A percentile compares a stretch with the other conserved stretches of the same genome.
These are phyloP conservation scores for Athalia rosae DNA, from an alignment of 2,888 invertebrate species.

Conservation along the genomic window DNA sequence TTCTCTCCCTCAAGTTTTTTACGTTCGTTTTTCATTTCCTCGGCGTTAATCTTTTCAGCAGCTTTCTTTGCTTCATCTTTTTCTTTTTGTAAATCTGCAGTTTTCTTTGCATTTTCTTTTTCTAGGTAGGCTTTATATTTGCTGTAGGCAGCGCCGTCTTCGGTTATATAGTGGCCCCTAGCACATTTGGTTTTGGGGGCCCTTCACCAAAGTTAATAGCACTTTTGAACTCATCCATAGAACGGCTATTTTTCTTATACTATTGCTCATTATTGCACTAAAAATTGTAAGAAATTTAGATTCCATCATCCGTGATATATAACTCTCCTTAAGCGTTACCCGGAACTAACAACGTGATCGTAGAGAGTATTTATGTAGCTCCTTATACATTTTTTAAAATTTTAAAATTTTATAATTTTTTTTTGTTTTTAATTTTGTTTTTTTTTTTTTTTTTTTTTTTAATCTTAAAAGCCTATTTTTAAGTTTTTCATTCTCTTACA, in stretches of 20 bases:
- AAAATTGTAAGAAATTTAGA: too few relatives aligned
- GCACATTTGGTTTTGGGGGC: neutral
- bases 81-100: neutral
- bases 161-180: neutral
- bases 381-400: too few relatives aligned
- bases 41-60: neutral
- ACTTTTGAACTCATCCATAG: neutral
- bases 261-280: too few relatives aligned
- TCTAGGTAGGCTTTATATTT: slow-evolving; percentile 23
- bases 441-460: too few relatives aligned
- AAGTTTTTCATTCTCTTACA: too few relatives aligned
- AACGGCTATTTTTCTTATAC: neutral
- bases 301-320: too few relatives aligned
- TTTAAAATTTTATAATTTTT: too few relatives aligned
- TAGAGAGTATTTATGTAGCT: too few relatives aligned
- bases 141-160: slow-evolving; percentile 1
- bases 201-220: neutral
- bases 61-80: neutral
- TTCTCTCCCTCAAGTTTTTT: slow-evolving; percentile 6
- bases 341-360: too few relatives aligned
- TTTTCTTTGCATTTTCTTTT: neutral
- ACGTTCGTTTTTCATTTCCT: slow-evolving; percentile 1
- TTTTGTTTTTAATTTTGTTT: too few relatives aligned
- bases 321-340: too few relatives aligned
- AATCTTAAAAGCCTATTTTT: too few relatives aligned